Conservation (phyloP, 2,113 vertebrate species). For the Apistogramma diplotaenia region DNA sequence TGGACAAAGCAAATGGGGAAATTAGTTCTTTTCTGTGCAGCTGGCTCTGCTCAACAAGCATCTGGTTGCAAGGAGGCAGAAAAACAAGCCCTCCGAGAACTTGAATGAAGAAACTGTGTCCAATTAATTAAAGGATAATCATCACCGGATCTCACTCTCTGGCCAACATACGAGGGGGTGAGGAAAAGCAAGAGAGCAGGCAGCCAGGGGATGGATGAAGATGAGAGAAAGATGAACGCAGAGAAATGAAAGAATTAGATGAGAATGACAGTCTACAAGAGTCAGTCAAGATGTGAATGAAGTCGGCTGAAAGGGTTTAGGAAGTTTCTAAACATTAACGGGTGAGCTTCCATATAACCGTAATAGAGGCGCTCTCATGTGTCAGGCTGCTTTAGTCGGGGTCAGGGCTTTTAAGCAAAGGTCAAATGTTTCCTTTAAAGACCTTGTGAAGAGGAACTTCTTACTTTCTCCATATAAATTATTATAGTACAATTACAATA, state of each 20-base stretch:
- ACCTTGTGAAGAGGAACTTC: background rate
- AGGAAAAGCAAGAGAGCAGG: constrained; percentile 7
- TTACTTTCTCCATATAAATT: background rate
- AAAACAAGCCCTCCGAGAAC: constrained; percentile 38
- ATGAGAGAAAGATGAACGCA: background rate
- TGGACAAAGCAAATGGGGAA: constrained; percentile 36
- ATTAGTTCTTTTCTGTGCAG: constrained; percentile 19
- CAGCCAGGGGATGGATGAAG: background rate
- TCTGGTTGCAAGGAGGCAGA: constrained; percentile 60
- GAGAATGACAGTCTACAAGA: background rate
- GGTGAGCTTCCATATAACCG: constrained; percentile 10
- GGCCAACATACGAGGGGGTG: constrained; percentile 2
- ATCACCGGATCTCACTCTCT: constrained; percentile 43
- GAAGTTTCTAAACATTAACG: background rate
- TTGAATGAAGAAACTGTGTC: constrained; percentile 30
- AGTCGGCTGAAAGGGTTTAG: background rate
- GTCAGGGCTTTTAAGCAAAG: constrained; percentile 16
- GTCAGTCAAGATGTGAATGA: background rate
- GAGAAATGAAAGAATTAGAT: background rate
- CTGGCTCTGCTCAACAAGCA: constrained; percentile 45
- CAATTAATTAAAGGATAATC: constrained; percentile 68
- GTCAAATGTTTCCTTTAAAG: constrained; percentile 21
- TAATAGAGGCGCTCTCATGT: no score
- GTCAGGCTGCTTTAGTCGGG: no score
- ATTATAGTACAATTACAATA: no score